Conservation (phyloP, 1,140 invertebrate species). For the Pteromalus puparum region DNA sequence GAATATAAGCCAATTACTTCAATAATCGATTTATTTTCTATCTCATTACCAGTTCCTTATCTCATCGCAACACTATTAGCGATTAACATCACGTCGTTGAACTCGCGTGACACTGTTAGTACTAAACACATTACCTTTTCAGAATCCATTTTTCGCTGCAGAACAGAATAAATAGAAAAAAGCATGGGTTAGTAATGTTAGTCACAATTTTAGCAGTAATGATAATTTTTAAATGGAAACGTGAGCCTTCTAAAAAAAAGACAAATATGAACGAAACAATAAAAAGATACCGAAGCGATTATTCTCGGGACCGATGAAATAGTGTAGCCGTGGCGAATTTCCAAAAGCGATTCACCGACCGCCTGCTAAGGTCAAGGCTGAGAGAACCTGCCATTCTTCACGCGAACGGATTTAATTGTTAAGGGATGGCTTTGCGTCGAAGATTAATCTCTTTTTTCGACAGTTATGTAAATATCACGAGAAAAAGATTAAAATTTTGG, state of each 20-base stretch:
- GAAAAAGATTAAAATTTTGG: too few species aligned
- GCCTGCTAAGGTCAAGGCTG: conserved; percentile 21
- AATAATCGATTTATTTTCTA: neutral
- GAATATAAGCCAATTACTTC: neutral
- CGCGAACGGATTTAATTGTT: conserved; percentile 13
- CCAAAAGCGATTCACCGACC: conserved; percentile 5
- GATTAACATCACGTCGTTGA: neutral
- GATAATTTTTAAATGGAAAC: neutral
- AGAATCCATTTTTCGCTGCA: conserved; percentile 58
- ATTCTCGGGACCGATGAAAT: neutral
- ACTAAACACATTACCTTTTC: conserved; percentile 54
- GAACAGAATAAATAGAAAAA: conserved; percentile 55
- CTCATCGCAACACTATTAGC: neutral
- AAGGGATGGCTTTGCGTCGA: neutral
- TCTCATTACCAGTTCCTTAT: neutral
- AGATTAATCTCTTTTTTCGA: neutral
- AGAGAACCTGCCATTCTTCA: neutral
- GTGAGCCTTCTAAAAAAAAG: neutral
- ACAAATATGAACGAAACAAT: neutral
- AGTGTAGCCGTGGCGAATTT: conserved; percentile 9
- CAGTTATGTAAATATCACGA: neutral
- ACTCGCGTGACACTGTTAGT: neutral
- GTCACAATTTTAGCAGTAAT: conserved; percentile 6
- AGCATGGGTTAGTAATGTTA: conserved; percentile 22
- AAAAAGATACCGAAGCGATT: neutral